These are phyloP conservation scores for Drosophila equinoxialis DNA, from an alignment of 1,140 invertebrate species.

Conservation along the genomic window DNA sequence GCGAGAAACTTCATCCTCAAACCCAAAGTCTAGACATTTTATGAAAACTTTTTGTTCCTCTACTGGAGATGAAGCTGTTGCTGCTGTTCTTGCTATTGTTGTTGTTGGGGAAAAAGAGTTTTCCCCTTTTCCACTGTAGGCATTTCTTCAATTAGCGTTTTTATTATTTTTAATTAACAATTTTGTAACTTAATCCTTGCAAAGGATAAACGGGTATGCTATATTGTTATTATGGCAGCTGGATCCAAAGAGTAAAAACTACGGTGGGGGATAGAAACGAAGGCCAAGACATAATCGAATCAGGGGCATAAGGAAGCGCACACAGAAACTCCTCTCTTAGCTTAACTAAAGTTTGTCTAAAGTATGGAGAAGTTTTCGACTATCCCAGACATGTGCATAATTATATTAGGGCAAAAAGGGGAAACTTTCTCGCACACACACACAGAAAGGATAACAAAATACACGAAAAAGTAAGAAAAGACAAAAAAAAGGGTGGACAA, in stretches of 20 bases:
- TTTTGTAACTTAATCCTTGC: conserved; percentile 75
- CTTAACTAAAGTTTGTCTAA: conserved; percentile 72
- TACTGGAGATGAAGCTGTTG: not conserved
- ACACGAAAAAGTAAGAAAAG: not conserved
- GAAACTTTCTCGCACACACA: not conserved
- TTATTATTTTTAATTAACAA: conserved; percentile 82
- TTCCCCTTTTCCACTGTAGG: conserved; percentile 48
- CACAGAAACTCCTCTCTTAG: conserved; percentile 23
- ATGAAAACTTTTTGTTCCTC: conserved; percentile 55
- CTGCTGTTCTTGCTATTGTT: not conserved
- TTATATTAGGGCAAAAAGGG: conserved; percentile 48
- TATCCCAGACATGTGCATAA: conserved; percentile 72
- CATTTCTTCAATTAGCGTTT: conserved; percentile 78
- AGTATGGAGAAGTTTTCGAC: conserved; percentile 48
- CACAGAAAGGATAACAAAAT: not conserved
- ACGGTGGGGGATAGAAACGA: not conserved
- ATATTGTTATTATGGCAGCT: conserved; percentile 6
- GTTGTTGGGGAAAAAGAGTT: conserved; percentile 11
- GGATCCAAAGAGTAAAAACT: not conserved
- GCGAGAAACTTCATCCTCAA: not conserved
- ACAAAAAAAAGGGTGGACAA: conserved; percentile 55
- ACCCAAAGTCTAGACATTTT: conserved; percentile 58
- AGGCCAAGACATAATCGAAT: conserved; percentile 66
- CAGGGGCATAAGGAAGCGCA: conserved; percentile 43
- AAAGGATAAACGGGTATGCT: conserved; percentile 17